A percentile compares a stretch with the other conserved stretches of the same genome.
Conservation (phyloP, 2,888 invertebrate species). For the Macrosoma leucophasiata region DNA sequence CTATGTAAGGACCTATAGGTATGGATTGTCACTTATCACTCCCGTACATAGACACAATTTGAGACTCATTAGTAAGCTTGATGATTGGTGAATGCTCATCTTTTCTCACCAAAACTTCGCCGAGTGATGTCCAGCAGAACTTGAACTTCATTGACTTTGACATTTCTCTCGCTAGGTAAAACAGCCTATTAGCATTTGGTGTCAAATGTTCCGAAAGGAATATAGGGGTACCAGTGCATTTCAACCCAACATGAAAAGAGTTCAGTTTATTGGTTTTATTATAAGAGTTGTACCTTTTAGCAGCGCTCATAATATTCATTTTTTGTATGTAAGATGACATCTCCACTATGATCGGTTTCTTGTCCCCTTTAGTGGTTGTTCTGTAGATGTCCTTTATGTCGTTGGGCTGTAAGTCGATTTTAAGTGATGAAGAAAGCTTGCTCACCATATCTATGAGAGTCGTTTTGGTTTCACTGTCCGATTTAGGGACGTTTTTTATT, state of each 20-base stretch:
- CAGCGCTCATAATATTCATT: constrained; percentile 9
- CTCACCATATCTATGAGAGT: constrained; percentile 10
- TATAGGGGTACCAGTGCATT: constrained; percentile 8
- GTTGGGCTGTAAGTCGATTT: constrained; percentile 7
- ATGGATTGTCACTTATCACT: constrained; percentile 22
- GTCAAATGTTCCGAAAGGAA: constrained; percentile 11
- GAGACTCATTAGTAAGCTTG: constrained; percentile 22
- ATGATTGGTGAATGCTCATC: constrained; percentile 18
- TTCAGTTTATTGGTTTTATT: constrained; percentile 13
- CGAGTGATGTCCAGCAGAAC: constrained; percentile 8
- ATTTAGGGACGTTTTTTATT: constrained; percentile 11
- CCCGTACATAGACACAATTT: constrained; percentile 18
- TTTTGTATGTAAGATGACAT: constrained; percentile 14
- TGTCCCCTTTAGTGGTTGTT: constrained; percentile 12
- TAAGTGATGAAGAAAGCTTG: constrained; percentile 7
- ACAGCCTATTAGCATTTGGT: constrained; percentile 10
- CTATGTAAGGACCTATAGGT: too few species aligned
- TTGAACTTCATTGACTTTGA: constrained; percentile 5
- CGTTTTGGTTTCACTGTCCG: constrained; percentile 10
- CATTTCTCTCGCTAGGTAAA: constrained; percentile 10
- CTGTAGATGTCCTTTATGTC: constrained; percentile 15
- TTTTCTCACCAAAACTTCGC: constrained; percentile 8
- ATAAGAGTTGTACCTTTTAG: constrained; percentile 12
- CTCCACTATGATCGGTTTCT: constrained; percentile 12
- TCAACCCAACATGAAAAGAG: constrained; percentile 10